A percentile compares a stretch with the other conserved stretches of the same genome.
These are phyloP conservation scores for Apostichopus japonicus DNA, from an alignment of 35 echinoderm and acorn worm species.

Conservation along the genomic window DNA sequence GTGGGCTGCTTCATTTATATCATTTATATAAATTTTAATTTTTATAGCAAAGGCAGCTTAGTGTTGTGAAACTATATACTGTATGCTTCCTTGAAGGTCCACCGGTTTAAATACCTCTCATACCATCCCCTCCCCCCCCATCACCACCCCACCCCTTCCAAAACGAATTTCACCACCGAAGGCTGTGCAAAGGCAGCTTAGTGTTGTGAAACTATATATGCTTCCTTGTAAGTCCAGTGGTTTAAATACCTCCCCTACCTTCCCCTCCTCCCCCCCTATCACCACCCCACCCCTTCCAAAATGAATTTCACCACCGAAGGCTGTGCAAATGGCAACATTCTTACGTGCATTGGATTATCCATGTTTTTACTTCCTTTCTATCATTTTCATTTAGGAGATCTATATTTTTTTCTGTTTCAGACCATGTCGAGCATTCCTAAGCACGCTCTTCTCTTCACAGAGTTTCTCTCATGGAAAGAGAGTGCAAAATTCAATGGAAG, in stretches of 20 bases:
- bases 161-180: not conserved
- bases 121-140: not conserved
- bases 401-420: slow-evolving; percentile 3
- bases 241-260: not conserved
- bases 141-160: not conserved
- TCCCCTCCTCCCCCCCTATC: not conserved
- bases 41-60: no score
- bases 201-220: not conserved
- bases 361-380: no score
- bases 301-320: not conserved
- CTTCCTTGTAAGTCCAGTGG: not conserved
- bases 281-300: not conserved
- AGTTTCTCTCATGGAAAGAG: slow-evolving; percentile 11
- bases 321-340: not conserved
- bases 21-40: no score
- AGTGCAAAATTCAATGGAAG: not conserved
- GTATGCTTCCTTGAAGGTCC: not conserved
- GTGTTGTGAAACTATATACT: not conserved
- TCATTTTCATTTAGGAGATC: not conserved
- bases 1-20: no score
- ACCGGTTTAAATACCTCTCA: not conserved
- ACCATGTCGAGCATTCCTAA: slow-evolving; percentile 9
- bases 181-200: not conserved
- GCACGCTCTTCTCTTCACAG: not conserved
- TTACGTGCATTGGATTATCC: not conserved